Evolutionary conservation across 2,113 vertebrate species (phyloP).

Genomic region (Bufo gargarizans): DNA sequence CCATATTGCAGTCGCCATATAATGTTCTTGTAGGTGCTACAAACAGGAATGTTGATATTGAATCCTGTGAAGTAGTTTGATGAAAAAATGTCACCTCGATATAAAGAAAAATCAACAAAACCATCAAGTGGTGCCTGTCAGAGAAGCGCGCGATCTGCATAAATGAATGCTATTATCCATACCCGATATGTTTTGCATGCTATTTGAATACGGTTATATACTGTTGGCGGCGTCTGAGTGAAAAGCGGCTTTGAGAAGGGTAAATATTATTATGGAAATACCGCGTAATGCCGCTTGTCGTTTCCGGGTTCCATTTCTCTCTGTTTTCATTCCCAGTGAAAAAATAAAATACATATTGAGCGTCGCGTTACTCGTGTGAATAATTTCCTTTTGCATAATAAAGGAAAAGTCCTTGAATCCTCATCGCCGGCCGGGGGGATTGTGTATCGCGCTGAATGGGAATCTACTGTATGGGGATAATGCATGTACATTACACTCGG

Average conservation of each 20-base stretch:
- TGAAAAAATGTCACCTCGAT: background rate
- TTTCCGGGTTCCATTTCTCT: background rate
- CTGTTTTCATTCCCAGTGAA: conserved; percentile 1
- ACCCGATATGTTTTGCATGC: background rate
- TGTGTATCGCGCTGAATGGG: background rate
- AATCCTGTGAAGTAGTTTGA: background rate
- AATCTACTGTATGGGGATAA: background rate
- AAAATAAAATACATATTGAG: conserved; percentile 41
- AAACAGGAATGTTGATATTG: conserved; percentile 15
- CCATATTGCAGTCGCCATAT: background rate
- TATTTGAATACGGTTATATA: conserved; percentile 17
- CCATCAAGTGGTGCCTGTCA: background rate
- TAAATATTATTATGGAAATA: conserved; percentile 40
- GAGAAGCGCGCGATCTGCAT: background rate
- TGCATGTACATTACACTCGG: conserved; percentile 64
- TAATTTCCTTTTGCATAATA: conserved; percentile 29
- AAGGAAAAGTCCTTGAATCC: conserved; percentile 11
- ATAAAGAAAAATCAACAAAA: background rate
- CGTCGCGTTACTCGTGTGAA: background rate
- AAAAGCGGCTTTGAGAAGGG: background rate
- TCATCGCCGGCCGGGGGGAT: background rate
- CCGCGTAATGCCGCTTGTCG: background rate
- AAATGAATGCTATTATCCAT: conserved; percentile 28
- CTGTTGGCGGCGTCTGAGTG: background rate
- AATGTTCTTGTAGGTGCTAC: background rate